A percentile compares a stretch with the other conserved stretches of the same genome.
Evolutionary conservation across 1,140 invertebrate genomes (phyloP).

Genomic region (Drosophila sturtevanti): DNA sequence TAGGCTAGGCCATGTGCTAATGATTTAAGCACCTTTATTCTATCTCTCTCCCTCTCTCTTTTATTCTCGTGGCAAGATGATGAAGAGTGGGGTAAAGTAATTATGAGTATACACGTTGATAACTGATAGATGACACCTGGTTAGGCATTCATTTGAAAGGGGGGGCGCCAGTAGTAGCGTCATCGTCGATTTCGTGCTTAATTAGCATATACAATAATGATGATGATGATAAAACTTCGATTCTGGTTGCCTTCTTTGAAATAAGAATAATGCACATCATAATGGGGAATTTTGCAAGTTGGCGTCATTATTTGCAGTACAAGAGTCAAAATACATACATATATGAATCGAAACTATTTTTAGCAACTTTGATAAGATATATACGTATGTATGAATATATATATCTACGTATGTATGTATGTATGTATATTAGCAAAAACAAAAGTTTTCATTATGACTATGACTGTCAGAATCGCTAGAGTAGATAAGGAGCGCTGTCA

Average conservation of each 20-base stretch:
- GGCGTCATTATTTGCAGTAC: constrained; percentile 40
- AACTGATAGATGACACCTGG: constrained; percentile 45
- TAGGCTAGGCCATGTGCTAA: constrained; percentile 28
- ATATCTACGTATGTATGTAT: not conserved
- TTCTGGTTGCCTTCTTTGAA: constrained; percentile 14
- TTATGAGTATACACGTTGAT: constrained; percentile 19
- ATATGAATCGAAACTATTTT: constrained; percentile 21
- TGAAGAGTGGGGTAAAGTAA: not conserved
- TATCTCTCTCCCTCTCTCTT: not conserved
- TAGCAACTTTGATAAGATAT: constrained; percentile 31
- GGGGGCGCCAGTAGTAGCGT: not conserved
- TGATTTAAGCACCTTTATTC: constrained; percentile 14
- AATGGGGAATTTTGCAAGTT: constrained; percentile 38
- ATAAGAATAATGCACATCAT: constrained; percentile 26
- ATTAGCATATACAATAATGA: constrained; percentile 50
- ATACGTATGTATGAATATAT: no score
- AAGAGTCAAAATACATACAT: constrained; percentile 27
- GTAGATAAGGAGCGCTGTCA: constrained; percentile 30
- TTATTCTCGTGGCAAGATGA: not conserved
- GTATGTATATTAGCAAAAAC: constrained; percentile 33
- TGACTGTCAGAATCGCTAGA: constrained; percentile 8
- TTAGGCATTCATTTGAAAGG: constrained; percentile 22
- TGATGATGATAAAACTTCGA: not conserved
- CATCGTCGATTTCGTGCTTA: constrained; percentile 24
- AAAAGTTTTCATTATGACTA: constrained; percentile 47